Evolutionary conservation across 2,888 invertebrate genomes (phyloP).

Genomic region (Mythimna loreyi): DNA sequence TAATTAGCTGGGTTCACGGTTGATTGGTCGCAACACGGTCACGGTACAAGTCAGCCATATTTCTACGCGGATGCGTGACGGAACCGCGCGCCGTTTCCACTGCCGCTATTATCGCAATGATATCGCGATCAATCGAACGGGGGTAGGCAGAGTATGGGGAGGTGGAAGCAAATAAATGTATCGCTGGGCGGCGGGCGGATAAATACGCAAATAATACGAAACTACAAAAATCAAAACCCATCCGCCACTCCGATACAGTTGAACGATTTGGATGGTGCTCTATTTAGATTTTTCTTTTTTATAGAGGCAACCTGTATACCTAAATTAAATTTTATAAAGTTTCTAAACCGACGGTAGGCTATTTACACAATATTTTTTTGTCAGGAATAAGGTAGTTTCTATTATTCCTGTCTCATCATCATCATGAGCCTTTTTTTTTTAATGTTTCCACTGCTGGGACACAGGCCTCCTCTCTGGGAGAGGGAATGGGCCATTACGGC

Average conservation of each 20-base stretch:
- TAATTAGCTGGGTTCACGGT: conserved; percentile 70
- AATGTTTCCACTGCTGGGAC: too few relatives aligned
- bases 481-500: too few relatives aligned
- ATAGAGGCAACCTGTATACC: background rate
- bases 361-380: too few relatives aligned
- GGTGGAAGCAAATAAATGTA: conserved; percentile 87
- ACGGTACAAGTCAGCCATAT: conserved; percentile 75
- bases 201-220: conserved; percentile 91
- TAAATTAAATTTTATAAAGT: background rate
- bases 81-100: conserved; percentile 82
- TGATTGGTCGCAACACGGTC: conserved; percentile 58
- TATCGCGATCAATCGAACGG: conserved; percentile 90
- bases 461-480: too few relatives aligned
- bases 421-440: too few relatives aligned
- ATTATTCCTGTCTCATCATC: too few relatives aligned
- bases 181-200: conserved; percentile 89
- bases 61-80: conserved; percentile 80
- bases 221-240: conserved; percentile 91
- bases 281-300: conserved; percentile 59
- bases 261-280: conserved; percentile 72
- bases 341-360: too few relatives aligned
- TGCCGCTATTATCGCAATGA: conserved; percentile 90
- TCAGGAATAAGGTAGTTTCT: too few relatives aligned
- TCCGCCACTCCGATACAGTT: conserved; percentile 86
- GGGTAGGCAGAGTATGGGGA: conserved; percentile 71